Evolutionary conservation across 2,113 vertebrate genomes (phyloP), one percentile per base, ranked within the genome.

Genomic region (Osmerus eperlanus): DNA sequence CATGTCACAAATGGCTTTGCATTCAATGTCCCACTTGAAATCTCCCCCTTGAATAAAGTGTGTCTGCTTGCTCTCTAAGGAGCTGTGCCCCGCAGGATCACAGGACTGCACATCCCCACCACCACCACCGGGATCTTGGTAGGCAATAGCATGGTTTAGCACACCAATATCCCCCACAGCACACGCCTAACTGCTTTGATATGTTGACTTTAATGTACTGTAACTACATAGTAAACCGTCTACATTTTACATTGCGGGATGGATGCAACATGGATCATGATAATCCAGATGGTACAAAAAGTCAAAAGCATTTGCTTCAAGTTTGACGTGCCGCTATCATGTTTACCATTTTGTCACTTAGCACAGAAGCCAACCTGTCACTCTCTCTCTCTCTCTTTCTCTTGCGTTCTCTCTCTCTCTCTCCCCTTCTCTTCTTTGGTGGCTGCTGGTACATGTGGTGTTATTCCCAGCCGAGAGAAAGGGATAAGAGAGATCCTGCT

Each of bases 81-180:
- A 78, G 9, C 32, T 36, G 32, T 36, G 13, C 1, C 4, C 25
- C 47, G 19, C 56, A 64, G 69, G 71, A 84, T 76, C 78, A 80
- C 76, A 71, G 73, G 12, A 4, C 67, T 69, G 72, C 56, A 72
- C 73, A 67, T 72, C 79, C 67, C 66, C 16, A 59, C 23, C 70
- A 19, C 70, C 16, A 78, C 71, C 79, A 47, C 69, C n/a, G 61
- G 77, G 77, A 85, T 80, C 80, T 83, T 79, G 56, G 63, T 82
- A 77, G 75, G 76, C 74, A 86, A 64, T 77, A 71, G 78, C 74
- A 81, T 86, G 87, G 90, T 87, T 89, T 84, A 88, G 89, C 77
- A 79, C 83, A 79, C 79, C 86, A 80, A 79, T 88, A 84, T 81
- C 73, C 76, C 79, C 70, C 73, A 83, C 78, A 78, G 73, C 74